A percentile compares a stretch with the other conserved stretches of the same genome.
phyloP scores from a whole-genome alignment of 2,113 vertebrate genomes.

The Crotalus horridus region DNA sequence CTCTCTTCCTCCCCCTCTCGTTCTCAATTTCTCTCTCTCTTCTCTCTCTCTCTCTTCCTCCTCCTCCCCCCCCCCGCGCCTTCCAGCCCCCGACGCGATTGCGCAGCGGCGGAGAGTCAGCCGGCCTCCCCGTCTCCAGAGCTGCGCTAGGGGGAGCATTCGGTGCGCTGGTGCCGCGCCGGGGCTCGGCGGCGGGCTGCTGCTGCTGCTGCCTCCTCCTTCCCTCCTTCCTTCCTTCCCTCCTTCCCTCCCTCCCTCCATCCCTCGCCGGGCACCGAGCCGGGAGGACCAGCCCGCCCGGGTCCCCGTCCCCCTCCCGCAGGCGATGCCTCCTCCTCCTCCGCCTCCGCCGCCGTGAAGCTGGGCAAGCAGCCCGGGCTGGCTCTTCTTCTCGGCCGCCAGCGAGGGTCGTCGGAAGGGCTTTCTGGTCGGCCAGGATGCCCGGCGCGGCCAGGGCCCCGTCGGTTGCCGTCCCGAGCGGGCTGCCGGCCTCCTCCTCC shows the following conservation, averaged over 20 bases:
- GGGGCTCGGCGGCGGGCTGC: neutral
- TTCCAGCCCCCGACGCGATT: neutral
- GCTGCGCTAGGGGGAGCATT: constrained; percentile 6
- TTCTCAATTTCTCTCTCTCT: fast-evolving
- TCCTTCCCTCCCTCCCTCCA: neutral
- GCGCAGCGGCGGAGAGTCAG: neutral
- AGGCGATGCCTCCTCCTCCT: neutral
- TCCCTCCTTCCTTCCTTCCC: fast-evolving
- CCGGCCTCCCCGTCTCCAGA: neutral
- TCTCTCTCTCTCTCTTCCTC: fast-evolving
- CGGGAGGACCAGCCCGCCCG: neutral
- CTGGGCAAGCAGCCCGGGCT: neutral
- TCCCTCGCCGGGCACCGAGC: neutral
- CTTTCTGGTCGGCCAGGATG: constrained; percentile 57
- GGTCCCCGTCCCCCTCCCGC: neutral
- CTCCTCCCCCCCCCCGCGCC: too few species aligned
- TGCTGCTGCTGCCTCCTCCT: neutral
- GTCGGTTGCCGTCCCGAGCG: constrained; percentile 63
- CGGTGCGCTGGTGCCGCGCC: neutral
- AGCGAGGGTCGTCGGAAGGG: constrained; percentile 31
- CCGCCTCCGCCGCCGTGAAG: constrained; percentile 49
- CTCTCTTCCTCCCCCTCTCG: fast-evolving
- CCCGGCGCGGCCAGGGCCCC: constrained; percentile 74
- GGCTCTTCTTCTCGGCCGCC: neutral
- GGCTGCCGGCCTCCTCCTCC: constrained; percentile 58